Evolutionary conservation across 1,140 invertebrate genomes (phyloP).

Genomic region (Hesperophylax magnus): DNA sequence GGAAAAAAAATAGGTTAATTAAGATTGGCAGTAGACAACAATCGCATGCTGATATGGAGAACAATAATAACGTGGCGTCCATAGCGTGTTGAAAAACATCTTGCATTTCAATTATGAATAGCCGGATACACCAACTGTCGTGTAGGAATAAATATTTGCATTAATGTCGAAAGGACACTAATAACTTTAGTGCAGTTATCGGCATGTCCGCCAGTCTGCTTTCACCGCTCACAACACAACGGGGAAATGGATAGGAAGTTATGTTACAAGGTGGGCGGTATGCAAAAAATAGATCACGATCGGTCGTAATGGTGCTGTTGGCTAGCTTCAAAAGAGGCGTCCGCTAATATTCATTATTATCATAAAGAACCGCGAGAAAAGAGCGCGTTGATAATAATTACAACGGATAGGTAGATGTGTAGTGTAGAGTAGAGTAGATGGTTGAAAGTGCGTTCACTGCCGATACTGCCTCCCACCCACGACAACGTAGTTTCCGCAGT

Average conservation of each 20-base stretch:
- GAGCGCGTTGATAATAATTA: conserved; percentile 19
- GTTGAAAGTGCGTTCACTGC: background rate
- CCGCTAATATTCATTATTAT: conserved; percentile 3
- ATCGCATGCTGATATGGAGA: conserved; percentile 13
- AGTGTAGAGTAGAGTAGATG: background rate
- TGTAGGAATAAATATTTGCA: background rate
- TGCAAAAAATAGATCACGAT: conserved; percentile 24
- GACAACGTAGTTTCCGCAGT: background rate
- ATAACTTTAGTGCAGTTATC: background rate
- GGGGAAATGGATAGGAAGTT: background rate
- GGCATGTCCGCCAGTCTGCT: background rate
- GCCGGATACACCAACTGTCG: conserved; percentile 24
- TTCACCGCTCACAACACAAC: background rate
- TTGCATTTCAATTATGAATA: conserved; percentile 24
- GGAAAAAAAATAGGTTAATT: background rate
- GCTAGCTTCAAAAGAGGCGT: conserved; percentile 14
- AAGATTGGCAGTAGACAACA: conserved; percentile 19
- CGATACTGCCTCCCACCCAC: conserved; percentile 2
- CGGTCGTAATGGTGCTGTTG: conserved; percentile 14
- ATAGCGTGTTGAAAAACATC: conserved; percentile 11
- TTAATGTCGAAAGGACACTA: conserved; percentile 6
- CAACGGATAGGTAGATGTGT: background rate
- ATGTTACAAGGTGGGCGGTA: background rate
- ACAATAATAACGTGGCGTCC: background rate
- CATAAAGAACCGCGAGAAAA: conserved; percentile 4